Conservation (phyloP, 1,140 invertebrate genomes). For the Callitettix versicolor region DNA sequence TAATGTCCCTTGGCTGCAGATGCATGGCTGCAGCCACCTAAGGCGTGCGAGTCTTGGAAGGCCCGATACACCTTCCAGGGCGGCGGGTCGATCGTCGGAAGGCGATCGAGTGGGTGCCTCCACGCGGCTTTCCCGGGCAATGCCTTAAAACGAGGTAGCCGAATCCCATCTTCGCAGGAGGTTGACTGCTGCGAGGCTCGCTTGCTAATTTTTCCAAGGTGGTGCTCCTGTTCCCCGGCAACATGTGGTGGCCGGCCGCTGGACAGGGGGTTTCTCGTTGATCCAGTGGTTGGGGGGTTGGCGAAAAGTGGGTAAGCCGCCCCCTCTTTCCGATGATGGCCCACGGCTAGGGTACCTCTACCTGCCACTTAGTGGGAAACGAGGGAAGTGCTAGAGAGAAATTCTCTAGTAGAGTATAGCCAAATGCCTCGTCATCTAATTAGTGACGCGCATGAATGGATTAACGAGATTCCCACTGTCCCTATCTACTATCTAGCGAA, state of each 20-base stretch:
- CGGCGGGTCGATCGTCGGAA: not conserved
- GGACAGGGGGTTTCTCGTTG: not conserved
- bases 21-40: not conserved
- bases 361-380: too few species aligned
- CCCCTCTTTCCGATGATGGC: not conserved
- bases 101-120: not conserved
- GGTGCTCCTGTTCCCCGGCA: not conserved
- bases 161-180: not conserved
- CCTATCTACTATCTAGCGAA: too few species aligned
- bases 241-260: not conserved
- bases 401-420: constrained; percentile 26
- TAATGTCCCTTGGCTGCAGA: too few species aligned
- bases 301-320: not conserved
- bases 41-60: not conserved
- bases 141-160: not conserved
- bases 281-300: not conserved
- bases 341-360: not conserved
- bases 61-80: not conserved
- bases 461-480: constrained; percentile 38
- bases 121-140: constrained; percentile 1
- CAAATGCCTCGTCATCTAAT: constrained; percentile 45
- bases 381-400: too few species aligned
- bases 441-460: constrained; percentile 41
- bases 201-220: not conserved
- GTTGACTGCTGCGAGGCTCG: not conserved